Conservation (phyloP, 2,797 vertebrate genomes). For the Triplophysa yarkandensis region DNA sequence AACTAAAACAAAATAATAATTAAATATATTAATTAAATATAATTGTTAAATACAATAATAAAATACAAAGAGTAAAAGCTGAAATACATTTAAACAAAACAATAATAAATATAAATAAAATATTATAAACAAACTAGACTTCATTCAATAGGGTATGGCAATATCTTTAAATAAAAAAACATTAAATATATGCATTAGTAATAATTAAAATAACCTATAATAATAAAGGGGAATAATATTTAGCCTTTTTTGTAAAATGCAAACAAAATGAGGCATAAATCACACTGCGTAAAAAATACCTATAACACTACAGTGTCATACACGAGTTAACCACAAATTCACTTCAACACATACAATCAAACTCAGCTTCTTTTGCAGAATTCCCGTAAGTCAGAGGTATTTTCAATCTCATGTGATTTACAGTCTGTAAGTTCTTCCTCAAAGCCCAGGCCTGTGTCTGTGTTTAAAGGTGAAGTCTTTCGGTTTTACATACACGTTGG, state of each 20-base stretch:
- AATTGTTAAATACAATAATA: too few relatives aligned
- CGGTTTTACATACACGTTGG: not conserved
- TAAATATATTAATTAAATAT: too few relatives aligned
- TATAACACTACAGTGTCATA: not conserved
- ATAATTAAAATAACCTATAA: not conserved
- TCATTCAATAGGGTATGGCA: too few relatives aligned
- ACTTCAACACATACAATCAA: conserved; percentile 1
- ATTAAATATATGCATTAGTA: too few relatives aligned
- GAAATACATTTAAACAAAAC: too few relatives aligned
- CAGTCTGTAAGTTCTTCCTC: not conserved
- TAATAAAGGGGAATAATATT: not conserved
- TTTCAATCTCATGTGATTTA: not conserved
- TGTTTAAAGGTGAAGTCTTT: not conserved
- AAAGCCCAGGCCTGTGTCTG: not conserved
- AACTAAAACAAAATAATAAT: too few relatives aligned
- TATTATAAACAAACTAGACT: too few relatives aligned
- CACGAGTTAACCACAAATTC: not conserved
- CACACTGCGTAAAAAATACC: not conserved
- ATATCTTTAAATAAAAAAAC: too few relatives aligned
- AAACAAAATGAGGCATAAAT: not conserved
- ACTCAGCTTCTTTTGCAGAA: not conserved
- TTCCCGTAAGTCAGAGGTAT: not conserved
- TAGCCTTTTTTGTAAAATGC: not conserved
- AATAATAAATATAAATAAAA: too few relatives aligned
- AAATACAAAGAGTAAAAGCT: too few relatives aligned